Base-by-base conservation (phyloP, 2,113 vertebrate species). In the Corythaixoides concolor region DNA sequence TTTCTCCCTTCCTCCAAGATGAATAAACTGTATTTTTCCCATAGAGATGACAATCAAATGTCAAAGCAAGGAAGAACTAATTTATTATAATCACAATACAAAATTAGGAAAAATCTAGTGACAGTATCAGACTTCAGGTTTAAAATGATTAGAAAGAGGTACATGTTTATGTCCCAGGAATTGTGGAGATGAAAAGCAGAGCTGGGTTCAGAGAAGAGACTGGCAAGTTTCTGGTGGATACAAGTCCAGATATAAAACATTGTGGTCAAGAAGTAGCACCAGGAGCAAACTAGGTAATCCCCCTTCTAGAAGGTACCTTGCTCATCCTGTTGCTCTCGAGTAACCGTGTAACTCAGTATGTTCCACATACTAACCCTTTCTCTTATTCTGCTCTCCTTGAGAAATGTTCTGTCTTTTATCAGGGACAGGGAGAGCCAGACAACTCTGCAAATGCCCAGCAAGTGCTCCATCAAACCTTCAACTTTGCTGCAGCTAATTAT, bases 401-500 rank as follows among this genome's bases (percentile, higher is more conserved):
- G 58, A 76, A 88, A 20, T 49, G 15, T 62, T 90, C 62, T 92
- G 41, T 80, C 53, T 91, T 95, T 81, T 91, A 23, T 82, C 58
- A 53, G 69, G 47, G 39, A 74, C 56, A 79, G 47, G 13, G 33
- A 76, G 88, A 89, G 52, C 17, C 49, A 91, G 58, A 75, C 27
- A 53, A 8, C 35, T 74, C 79, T 49, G 47, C 45, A 84, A 82
- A 63, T 69, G 33, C 32, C 84, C 53, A 88, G 60, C 37, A 90
- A 94, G 69, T 26, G 56, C 58, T 94, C 43, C 73, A 82, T 89
- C 77, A 94, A 84, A 43, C 89, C 77, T 75, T 85, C 84, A 91
- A 52, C 84, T 92, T 81, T 77, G 68, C 43, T 91, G 84, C 73
- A 75, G 60, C 69, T 94, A 49, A 70, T 92, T 94, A 87, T 81